Evolutionary conservation across 1,140 invertebrate genomes (phyloP).

Genomic region (Hesperophylax magnus): DNA sequence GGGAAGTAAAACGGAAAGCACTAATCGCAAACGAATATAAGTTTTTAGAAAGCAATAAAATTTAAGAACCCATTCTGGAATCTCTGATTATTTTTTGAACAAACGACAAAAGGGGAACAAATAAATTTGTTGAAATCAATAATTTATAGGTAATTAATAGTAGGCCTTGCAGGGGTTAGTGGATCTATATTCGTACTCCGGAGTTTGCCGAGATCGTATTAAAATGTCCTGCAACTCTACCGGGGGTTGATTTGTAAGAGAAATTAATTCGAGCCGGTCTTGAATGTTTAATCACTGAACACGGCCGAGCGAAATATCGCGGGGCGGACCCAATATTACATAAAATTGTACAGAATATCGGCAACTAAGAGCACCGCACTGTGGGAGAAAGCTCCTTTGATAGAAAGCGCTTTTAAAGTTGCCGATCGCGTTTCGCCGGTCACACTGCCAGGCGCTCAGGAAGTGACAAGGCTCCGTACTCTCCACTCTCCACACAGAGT

Average conservation of each 20-base stretch:
- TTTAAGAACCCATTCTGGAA: too few relatives aligned
- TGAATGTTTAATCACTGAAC: slow-evolving; percentile 12
- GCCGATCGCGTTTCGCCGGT: slow-evolving; percentile 14
- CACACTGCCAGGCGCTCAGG: not conserved
- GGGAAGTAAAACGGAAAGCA: too few relatives aligned
- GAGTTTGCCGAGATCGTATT: not conserved
- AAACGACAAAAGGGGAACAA: too few relatives aligned
- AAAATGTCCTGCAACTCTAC: not conserved
- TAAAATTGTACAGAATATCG: slow-evolving; percentile 13
- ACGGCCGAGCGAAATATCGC: slow-evolving; percentile 3
- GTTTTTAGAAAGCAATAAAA: too few relatives aligned
- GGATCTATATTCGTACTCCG: too few relatives aligned
- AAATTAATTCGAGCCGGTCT: not conserved
- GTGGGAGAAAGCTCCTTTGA: slow-evolving; percentile 1
- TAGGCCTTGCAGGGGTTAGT: not conserved
- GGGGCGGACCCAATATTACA: not conserved
- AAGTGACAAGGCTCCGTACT: too few relatives aligned
- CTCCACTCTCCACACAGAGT: too few relatives aligned
- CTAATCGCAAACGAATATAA: too few relatives aligned
- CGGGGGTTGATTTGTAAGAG: slow-evolving; percentile 14
- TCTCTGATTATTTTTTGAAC: too few relatives aligned
- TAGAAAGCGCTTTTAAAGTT: slow-evolving; percentile 12
- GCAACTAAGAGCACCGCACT: slow-evolving; percentile 18
- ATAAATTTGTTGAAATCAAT: too few relatives aligned
- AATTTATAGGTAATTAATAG: not conserved